These are phyloP conservation scores for Lepidothrix coronata DNA, from an alignment of 2,113 vertebrate genomes.

Conservation along the genomic window DNA sequence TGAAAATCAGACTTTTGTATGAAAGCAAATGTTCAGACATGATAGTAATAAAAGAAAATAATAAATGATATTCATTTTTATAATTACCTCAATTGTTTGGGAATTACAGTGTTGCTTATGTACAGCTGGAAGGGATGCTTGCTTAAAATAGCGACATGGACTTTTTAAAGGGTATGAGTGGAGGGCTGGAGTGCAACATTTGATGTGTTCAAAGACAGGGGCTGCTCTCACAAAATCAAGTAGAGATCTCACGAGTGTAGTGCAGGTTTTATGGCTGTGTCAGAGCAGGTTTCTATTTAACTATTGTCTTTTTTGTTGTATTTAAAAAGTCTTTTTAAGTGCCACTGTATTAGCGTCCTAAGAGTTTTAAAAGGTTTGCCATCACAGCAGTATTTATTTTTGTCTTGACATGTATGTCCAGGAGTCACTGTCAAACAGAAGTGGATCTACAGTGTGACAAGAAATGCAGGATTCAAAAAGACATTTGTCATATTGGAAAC, in stretches of 20 bases:
- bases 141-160: neutral
- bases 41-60: constrained; percentile 72
- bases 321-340: constrained; percentile 47
- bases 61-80: constrained; percentile 80
- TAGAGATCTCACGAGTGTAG: neutral
- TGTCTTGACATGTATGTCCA: constrained; percentile 29
- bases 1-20: constrained; percentile 69
- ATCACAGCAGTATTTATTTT: constrained; percentile 56
- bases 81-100: constrained; percentile 73
- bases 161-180: neutral
- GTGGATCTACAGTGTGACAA: neutral
- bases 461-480: constrained; percentile 34
- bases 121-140: constrained; percentile 2
- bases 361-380: constrained; percentile 30
- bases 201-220: neutral
- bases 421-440: constrained; percentile 36
- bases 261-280: neutral
- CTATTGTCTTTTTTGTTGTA: constrained; percentile 34
- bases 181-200: neutral
- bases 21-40: constrained; percentile 58
- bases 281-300: constrained; percentile 33
- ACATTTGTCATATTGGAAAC: constrained; percentile 15
- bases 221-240: neutral
- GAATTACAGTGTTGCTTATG: constrained; percentile 25
- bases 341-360: constrained; percentile 23